Evolutionary conservation across 2,888 invertebrate species (phyloP).

Genomic region (Rhorus exstirpatorius): DNA sequence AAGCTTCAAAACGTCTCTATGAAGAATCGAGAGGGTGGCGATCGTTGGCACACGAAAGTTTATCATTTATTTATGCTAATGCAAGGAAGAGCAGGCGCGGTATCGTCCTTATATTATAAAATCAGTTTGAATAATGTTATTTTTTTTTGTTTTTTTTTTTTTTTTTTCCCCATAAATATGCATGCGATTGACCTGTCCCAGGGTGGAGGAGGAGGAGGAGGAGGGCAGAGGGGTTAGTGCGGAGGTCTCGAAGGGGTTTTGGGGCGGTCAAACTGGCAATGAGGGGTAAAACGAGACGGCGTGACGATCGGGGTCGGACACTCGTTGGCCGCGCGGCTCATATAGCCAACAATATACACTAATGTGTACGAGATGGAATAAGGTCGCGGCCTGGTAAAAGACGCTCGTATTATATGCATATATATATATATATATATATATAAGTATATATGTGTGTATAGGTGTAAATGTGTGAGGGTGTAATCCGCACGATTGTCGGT

Average conservation of each 20-base stretch:
- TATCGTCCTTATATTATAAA: constrained; percentile 84
- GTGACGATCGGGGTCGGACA: constrained; percentile 82
- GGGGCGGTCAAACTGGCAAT: constrained; percentile 23
- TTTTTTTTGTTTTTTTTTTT: no score
- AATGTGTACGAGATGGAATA: constrained; percentile 76
- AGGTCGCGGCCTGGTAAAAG: constrained; percentile 76
- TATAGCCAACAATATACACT: background rate
- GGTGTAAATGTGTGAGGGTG: background rate
- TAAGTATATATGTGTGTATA: no score
- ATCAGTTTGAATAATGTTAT: constrained; percentile 84
- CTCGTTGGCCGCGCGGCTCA: constrained; percentile 67
- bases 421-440: no score
- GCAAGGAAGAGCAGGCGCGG: constrained; percentile 72
- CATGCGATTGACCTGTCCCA: constrained; percentile 75
- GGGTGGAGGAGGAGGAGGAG: constrained; percentile 62
- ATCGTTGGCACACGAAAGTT: constrained; percentile 73
- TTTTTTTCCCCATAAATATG: constrained; percentile 85
- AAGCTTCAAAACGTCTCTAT: constrained; percentile 17
- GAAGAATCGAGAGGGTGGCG: constrained; percentile 32
- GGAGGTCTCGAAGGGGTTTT: constrained; percentile 28
- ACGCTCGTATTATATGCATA: constrained; percentile 57
- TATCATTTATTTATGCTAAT: constrained; percentile 83
- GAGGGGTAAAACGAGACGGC: constrained; percentile 76
- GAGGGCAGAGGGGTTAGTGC: constrained; percentile 31
- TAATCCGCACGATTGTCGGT: constrained; percentile 65